A percentile compares a stretch with the other conserved stretches of the same genome.
Evolutionary conservation across 2,797 vertebrate species (phyloP).

Genomic region (Manis javanica): DNA sequence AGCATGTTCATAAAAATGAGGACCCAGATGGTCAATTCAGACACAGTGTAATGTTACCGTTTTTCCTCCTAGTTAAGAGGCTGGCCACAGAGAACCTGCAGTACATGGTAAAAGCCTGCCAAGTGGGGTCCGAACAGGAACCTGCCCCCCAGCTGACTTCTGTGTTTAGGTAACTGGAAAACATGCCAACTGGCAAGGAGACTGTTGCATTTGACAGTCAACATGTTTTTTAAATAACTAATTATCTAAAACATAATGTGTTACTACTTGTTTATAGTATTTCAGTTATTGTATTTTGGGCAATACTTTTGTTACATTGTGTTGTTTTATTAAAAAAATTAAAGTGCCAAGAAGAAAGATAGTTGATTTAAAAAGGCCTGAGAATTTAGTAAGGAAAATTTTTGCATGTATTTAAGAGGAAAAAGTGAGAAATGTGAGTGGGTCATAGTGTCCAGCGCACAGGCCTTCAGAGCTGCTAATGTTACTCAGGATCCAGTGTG

Average conservation of each 20-base stretch:
- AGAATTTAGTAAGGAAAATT: background rate
- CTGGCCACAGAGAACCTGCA: conserved; percentile 93
- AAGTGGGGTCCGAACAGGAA: conserved; percentile 86
- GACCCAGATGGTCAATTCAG: conserved; percentile 86
- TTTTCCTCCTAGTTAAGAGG: conserved; percentile 92
- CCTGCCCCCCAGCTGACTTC: conserved; percentile 89
- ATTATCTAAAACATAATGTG: conserved; percentile 86
- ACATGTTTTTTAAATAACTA: conserved; percentile 84
- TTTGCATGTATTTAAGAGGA: background rate
- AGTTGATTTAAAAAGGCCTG: conserved; percentile 56
- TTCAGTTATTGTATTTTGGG: conserved; percentile 81
- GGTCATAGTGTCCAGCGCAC: background rate
- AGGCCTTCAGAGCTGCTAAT: background rate
- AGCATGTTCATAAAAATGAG: conserved; percentile 79
- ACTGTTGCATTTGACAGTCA: conserved; percentile 84
- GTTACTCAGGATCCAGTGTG: background rate
- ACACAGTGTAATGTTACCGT: conserved; percentile 80
- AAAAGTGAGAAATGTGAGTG: background rate
- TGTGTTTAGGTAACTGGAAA: conserved; percentile 92
- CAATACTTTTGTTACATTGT: conserved; percentile 74
- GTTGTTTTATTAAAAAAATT: conserved; percentile 74
- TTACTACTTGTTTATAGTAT: conserved; percentile 83
- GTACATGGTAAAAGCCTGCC: conserved; percentile 93
- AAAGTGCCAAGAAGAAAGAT: background rate
- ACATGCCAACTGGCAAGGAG: conserved; percentile 84